phyloP scores from a whole-genome alignment of 2,797 vertebrate genomes.

The Heterohyrax brucei region DNA sequence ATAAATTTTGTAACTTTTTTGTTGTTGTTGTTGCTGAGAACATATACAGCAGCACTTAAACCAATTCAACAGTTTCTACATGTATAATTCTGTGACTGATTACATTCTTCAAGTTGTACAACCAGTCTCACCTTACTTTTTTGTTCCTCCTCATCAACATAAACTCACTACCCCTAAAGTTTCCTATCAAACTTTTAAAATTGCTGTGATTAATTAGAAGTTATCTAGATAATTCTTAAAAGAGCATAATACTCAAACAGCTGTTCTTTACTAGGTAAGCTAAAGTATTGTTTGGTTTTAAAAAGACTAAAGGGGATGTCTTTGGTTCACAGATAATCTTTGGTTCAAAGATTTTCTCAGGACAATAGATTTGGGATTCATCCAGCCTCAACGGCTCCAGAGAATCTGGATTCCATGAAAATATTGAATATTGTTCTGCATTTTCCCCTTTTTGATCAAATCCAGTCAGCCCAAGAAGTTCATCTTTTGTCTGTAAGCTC shows the following conservation, averaged over 20 bases:
- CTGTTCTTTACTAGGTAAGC: not conserved
- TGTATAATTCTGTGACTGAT: not conserved
- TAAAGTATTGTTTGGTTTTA: not conserved
- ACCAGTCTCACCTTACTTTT: not conserved
- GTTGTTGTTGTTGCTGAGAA: not conserved
- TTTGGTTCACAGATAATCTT: too few species aligned
- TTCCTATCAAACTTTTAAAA: not conserved
- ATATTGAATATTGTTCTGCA: not conserved
- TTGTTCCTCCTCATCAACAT: not conserved
- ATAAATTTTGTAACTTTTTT: not conserved
- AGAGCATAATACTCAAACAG: not conserved
- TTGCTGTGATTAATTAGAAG: not conserved
- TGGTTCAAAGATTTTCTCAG: not conserved
- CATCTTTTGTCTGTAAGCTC: slow-evolving; percentile 11
- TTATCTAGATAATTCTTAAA: not conserved
- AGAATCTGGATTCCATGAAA: not conserved
- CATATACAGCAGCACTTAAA: not conserved
- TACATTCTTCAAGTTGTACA: not conserved
- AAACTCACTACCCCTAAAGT: not conserved
- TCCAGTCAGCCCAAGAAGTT: not conserved
- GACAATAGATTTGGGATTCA: not conserved
- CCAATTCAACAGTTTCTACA: not conserved
- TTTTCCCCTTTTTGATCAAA: not conserved
- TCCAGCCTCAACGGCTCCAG: not conserved
- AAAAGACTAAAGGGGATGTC: not conserved